phyloP scores from a whole-genome alignment of 1,140 invertebrate species.

The Caenorhabditis briggsae region DNA sequence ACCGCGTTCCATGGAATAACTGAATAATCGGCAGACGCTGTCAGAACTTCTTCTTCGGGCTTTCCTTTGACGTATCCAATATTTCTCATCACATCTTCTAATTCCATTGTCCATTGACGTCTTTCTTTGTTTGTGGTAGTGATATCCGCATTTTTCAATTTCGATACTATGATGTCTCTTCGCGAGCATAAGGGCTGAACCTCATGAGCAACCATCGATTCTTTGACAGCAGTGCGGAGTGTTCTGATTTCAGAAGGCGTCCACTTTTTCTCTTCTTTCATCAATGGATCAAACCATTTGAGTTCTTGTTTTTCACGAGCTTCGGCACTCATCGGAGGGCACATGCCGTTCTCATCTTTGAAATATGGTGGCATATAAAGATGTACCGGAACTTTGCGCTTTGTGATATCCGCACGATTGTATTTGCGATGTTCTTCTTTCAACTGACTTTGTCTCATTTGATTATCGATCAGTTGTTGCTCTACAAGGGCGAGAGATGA shows the following conservation, averaged over 20 bases:
- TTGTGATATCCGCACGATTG: constrained; percentile 21
- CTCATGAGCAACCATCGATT: constrained; percentile 48
- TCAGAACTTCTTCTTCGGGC: constrained; percentile 29
- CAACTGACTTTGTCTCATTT: not conserved
- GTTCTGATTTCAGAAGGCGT: constrained; percentile 31
- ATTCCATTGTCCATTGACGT: constrained; percentile 39
- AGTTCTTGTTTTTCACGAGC: constrained; percentile 44
- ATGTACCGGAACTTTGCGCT: constrained; percentile 59
- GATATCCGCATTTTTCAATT: constrained; percentile 41
- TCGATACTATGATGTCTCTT: constrained; percentile 55
- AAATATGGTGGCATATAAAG: constrained; percentile 66
- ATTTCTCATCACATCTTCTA: constrained; percentile 51
- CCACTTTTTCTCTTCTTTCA: constrained; percentile 64
- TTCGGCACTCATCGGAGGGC: constrained; percentile 58
- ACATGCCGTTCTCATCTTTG: constrained; percentile 64
- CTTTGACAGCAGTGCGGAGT: constrained; percentile 51
- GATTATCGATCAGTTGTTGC: constrained; percentile 7
- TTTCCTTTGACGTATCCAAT: constrained; percentile 10
- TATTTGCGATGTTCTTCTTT: constrained; percentile 21
- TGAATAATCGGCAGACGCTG: constrained; percentile 27
- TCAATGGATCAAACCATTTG: constrained; percentile 64
- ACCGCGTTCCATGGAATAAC: constrained; percentile 59
- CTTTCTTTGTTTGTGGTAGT: constrained; percentile 49
- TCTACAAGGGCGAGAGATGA: not conserved
- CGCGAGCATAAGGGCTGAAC: constrained; percentile 50